phyloP scores from a whole-genome alignment of 2,113 vertebrate species.

The Zapornia atra region DNA sequence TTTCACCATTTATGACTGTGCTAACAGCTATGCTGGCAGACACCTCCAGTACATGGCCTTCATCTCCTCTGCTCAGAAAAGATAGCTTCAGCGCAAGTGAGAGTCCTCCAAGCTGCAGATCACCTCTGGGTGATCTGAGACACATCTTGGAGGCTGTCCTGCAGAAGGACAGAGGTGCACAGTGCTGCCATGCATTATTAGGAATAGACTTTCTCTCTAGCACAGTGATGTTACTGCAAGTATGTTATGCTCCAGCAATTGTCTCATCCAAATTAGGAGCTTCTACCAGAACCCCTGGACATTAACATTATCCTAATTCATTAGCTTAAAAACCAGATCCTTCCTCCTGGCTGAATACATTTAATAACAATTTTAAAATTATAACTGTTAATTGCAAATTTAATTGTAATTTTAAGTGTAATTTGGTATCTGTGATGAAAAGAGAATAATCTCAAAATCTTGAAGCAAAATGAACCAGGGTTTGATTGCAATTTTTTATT shows the following conservation, averaged over 20 bases:
- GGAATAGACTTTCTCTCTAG: neutral
- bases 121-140: too few species aligned
- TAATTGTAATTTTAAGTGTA: neutral
- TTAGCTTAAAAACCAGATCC: neutral
- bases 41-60: neutral
- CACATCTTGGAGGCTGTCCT: too few species aligned
- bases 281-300: neutral
- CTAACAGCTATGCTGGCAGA: neutral
- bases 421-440: neutral
- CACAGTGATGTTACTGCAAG: neutral
- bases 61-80: accelerated
- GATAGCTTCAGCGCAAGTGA: neutral
- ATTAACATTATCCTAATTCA: neutral
- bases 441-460: neutral
- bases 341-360: too few species aligned
- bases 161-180: too few species aligned
- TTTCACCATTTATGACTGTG: neutral
- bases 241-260: neutral
- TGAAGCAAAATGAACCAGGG: neutral
- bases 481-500: too few species aligned
- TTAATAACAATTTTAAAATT: too few species aligned
- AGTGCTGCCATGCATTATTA: too few species aligned
- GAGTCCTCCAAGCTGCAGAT: neutral
- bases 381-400: too few species aligned
- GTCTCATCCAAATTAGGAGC: neutral